Percentiles rank a stretch among this genome's conserved stretches.
These are phyloP conservation scores for Panorpa germanica DNA, from an alignment of 2,888 invertebrate genomes.

Conservation along the genomic window DNA sequence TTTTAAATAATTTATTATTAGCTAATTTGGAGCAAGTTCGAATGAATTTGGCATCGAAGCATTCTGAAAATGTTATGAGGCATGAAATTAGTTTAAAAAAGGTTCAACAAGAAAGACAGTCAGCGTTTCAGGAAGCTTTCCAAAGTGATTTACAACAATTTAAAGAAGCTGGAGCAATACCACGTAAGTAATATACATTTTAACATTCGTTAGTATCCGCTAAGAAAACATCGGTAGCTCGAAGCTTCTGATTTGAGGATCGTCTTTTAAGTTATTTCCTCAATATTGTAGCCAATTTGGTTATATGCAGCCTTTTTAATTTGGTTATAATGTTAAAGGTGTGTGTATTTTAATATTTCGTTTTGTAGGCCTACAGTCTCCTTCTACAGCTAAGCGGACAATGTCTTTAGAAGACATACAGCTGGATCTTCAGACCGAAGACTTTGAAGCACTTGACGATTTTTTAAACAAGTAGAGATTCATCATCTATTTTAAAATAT, in stretches of 20 bases:
- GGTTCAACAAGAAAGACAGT: conserved; percentile 40
- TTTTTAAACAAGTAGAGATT: conserved; percentile 30
- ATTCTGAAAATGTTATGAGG: conserved; percentile 32
- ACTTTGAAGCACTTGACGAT: conserved; percentile 36
- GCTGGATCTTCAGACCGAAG: conserved; percentile 34
- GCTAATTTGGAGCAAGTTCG: conserved; percentile 23
- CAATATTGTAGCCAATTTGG: conserved; percentile 6
- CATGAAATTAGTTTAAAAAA: conserved; percentile 33
- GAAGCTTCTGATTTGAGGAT: conserved; percentile 4
- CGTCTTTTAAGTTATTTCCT: conserved; percentile 4
- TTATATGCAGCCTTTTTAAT: conserved; percentile 9
- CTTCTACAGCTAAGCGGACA: conserved; percentile 18
- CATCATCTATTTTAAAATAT: conserved; percentile 3
- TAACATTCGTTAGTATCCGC: not conserved
- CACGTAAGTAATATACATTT: conserved; percentile 25
- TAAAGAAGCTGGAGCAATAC: conserved; percentile 37
- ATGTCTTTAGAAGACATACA: conserved; percentile 40
- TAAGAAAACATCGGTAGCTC: conserved; percentile 1
- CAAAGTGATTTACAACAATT: conserved; percentile 43
- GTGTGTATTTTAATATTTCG: not conserved
- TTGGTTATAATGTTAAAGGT: conserved; percentile 5
- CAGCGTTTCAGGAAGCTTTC: conserved; percentile 50
- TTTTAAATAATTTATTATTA: conserved; percentile 13
- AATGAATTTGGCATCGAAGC: conserved; percentile 33
- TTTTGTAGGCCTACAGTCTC: conserved; percentile 11